Evolutionary conservation across 2,113 vertebrate genomes (phyloP), one percentile per base, ranked within the genome.

Genomic region (Cottus gobio): DNA sequence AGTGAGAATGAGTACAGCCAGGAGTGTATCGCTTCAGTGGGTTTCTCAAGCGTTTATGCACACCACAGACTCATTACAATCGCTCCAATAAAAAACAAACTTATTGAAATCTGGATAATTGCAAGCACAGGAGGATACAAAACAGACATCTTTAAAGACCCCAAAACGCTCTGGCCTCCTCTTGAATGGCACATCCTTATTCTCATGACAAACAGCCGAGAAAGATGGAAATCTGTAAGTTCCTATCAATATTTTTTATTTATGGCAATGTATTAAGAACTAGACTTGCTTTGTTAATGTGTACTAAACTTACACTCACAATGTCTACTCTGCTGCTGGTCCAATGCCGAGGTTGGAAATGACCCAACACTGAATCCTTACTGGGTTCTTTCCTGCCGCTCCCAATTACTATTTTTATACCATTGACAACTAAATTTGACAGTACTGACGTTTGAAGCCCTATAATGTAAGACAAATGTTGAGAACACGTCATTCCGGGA

Each of bases 391-490:
- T 77, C 79, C 80, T 90, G 69, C 74, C 82, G 84, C 83, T 90
- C 85, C 83, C 67, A 88, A 91, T 92, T 91, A 93, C 79, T 82
- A 80, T 81, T 86, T 82, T 90, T 78, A 89, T 91, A 79, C 61
- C 56, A 46, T 57, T 90, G 89, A 91, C 90, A 90, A 82, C 82
- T 85, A 90, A 78, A 92, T 93, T 85, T 91, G 83, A 92, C 89
- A 83, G 50, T 39, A 67, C 76, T 86, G 83, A 93, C 54, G 1
- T 91, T 89, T 87, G 79, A 66, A 77, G 84, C 66, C 64, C 61
- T 87, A 74, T 77, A 94, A 93, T 90, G 54, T 78, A 85, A 91
- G 79, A 92, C 90, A 91, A 93, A 93, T 93, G 91, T 91, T 87
- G 44, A 70, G 90, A 93, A 94, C 78, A 84, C 91, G 88, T 87